These are phyloP conservation scores for Homalodisca vitripennis DNA, from an alignment of 1,140 invertebrate species.

Conservation along the genomic window DNA sequence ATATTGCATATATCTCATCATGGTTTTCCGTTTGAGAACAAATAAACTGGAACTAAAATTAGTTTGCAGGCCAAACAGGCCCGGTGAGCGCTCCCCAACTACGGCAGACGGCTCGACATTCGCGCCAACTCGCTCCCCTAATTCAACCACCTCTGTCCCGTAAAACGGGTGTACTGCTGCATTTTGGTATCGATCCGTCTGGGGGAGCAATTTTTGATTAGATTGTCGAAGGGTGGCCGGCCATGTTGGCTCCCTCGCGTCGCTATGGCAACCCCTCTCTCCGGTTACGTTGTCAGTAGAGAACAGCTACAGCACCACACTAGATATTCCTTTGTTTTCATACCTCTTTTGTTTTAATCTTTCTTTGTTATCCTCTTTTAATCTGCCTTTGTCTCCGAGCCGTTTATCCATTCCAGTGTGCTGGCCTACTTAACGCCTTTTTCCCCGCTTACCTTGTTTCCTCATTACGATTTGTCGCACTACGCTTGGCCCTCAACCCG, in stretches of 20 bases:
- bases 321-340: conserved; percentile 20
- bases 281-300: neutral
- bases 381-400: conserved; percentile 9
- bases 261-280: conserved; percentile 8
- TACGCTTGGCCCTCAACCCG: no score
- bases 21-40: no score
- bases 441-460: neutral
- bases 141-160: conserved; percentile 5
- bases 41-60: no score
- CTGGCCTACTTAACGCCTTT: neutral
- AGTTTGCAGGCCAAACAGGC: no score
- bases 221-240: conserved; percentile 23
- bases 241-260: neutral
- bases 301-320: neutral
- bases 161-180: conserved; percentile 6
- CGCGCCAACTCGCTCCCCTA: neutral
- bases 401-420: conserved; percentile 13
- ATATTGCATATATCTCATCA: no score
- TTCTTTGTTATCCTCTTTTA: conserved; percentile 20
- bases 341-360: conserved; percentile 24
- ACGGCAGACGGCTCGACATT: no score
- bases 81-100: no score
- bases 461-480: no score
- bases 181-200: conserved; percentile 23
- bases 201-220: conserved; percentile 26